Percentiles rank a stretch among this genome's conserved stretches.
Evolutionary conservation across 1,140 invertebrate species (phyloP).

Genomic region (Ditylenchus dipsaci): DNA sequence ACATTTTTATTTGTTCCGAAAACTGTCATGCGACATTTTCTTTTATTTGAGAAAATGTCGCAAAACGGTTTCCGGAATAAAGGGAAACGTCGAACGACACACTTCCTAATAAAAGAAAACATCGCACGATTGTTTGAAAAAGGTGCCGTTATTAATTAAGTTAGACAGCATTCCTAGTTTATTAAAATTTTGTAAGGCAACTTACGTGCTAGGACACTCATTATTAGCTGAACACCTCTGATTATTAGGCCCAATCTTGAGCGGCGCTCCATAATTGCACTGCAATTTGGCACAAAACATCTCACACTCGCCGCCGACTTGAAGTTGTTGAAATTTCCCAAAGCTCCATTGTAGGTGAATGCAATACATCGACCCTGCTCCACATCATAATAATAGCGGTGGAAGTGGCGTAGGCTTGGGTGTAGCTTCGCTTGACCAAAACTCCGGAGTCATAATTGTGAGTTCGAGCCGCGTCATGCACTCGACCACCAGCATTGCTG

Average conservation of each 20-base stretch:
- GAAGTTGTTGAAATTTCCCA: constrained; percentile 58
- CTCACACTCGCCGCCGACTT: constrained; percentile 53
- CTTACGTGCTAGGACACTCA: constrained; percentile 48
- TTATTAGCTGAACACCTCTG: constrained; percentile 51
- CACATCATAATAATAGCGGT: constrained; percentile 55
- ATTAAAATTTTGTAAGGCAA: too few relatives aligned
- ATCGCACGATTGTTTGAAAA: too few relatives aligned
- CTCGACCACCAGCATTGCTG: constrained; percentile 45
- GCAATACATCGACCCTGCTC: constrained; percentile 43
- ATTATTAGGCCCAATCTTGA: constrained; percentile 56
- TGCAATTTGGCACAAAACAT: constrained; percentile 57
- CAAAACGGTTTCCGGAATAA: too few relatives aligned
- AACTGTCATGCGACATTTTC: too few relatives aligned
- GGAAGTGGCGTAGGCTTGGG: constrained; percentile 33
- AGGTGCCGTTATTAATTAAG: too few relatives aligned
- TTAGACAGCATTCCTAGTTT: too few relatives aligned
- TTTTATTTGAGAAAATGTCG: too few relatives aligned
- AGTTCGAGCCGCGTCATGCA: constrained; percentile 43
- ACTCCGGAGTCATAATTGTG: constrained; percentile 51
- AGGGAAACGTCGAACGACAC: too few relatives aligned
- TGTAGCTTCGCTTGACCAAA: constrained; percentile 41
- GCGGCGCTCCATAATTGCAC: constrained; percentile 52
- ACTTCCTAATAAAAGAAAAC: too few relatives aligned
- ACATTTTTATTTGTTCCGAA: too few relatives aligned
- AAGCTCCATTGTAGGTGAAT: constrained; percentile 48